Base-by-base conservation (phyloP, 1,140 invertebrate genomes). In the Magallana angulata region DNA sequence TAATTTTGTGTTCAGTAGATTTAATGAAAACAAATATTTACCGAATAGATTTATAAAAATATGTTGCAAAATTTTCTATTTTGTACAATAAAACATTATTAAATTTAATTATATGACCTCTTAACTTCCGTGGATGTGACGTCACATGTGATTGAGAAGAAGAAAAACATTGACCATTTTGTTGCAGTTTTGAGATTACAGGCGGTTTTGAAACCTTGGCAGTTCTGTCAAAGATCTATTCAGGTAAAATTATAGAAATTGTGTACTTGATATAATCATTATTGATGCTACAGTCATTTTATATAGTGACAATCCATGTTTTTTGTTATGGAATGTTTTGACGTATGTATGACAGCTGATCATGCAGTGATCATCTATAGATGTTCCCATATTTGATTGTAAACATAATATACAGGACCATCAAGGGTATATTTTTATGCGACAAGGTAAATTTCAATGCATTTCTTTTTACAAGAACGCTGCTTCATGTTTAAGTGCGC, bases 331-430 rank as follows among this genome's bases (percentile, higher is more conserved):
- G 68, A 76, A 24, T 30, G 12, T 76, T 76, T 30, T 76, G 68
- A 76, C 68, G 68, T 76, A 76, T 76, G 68, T 76, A 30, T 76
- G 68, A 76, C 68, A 76, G 68, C 68, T 76, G 68, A 76, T 30
- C 24, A 48, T 48, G 36, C 36, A 48, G 36, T 48, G 36, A 48
- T 48, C 36, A 4, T 5, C 36, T 2, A 48, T 48, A 48, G 36
- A 48, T 48, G 36, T 48, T 48, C 36, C 36, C 5, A 48, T 48
- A 48, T 4, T 48, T 48, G 2, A 48, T 48, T 48, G 5, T 48
- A 48, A 48, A 48, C 36, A 48, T 48, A 48, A 48, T 48, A 48
- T 48, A 48, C 36, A 48, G 36, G 36, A 48, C 2, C 36, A 48
- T 48, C 36, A 48, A 48, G 36, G 36, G 36, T 48, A 48, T 48